Evolutionary conservation across 1,140 invertebrate genomes (phyloP), one percentile per base, ranked within the genome.

Genomic region (Pemphigus obesinymphae): DNA sequence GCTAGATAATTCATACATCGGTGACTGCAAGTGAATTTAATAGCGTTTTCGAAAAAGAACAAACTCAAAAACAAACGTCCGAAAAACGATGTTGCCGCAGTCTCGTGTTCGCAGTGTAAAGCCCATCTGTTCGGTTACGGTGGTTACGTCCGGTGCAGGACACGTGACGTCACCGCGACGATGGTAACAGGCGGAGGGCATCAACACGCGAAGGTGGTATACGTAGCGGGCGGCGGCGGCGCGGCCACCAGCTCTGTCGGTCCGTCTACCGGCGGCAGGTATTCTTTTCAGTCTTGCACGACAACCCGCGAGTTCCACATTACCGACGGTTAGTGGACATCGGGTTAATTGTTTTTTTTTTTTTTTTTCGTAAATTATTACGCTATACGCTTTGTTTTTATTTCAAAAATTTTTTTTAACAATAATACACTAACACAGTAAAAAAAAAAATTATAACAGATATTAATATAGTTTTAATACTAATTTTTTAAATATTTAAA

Each of bases 211-310:
- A 80, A 80, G 76, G 76, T 80, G 76, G 76, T 80, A 80, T 17
- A 17, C 75, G 37, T 37, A 55, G 29, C 20, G 20, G 55, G 15
- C 17, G 31, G 55, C 37, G 55, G 37, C 37, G 55, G 45, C 53
- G 55, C 37, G 55, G 37, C 37, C 76, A 63, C 53, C 55, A 2
- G 43, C 55, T 61, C n/a, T 29, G 75, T 43, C 53, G 31, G 75
- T 61, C 53, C 34, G 55, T 61, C 55, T 40, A 40, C 55, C 53
- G 23, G 23, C 76, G 76, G 43, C 43, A 8, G 4, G 43, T 37
- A 40, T 80, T 80, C 76, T 80, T 80, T 80, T 80, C 76, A 80
- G 76, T 80, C 76, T 80, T 80, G 53, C 76, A 80, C 76, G 76
- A 80, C 76, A 80, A 63, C 76, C 76, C 76, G 76, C 76, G 76